Base-by-base conservation (phyloP, 2,797 vertebrate species). In the Platalea minor region DNA sequence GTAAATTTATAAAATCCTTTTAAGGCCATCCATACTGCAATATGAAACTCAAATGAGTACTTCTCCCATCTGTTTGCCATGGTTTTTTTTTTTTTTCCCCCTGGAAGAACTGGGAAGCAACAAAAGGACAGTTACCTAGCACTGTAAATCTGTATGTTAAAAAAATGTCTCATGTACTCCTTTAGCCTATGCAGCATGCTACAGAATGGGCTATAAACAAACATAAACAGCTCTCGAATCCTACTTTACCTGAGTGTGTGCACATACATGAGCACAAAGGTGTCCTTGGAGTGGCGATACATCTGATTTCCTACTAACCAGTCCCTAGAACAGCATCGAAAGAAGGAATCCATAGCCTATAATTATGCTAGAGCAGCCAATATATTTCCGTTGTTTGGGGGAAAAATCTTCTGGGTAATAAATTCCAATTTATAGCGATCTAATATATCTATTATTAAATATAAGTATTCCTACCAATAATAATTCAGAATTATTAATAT, bases 1-100 rank as follows among this genome's bases (percentile, higher is more conserved):
- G 60, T 97, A 98, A 96, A 98, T 97, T 95, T 95, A 97, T 95
- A 91, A 93, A 95, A 95, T 95, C 89, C 95, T 96, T 88, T 92
- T 92, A 97, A 92, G 95, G 89, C 81, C 88, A 91, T 91, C 91
- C 37, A 24, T 69, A 82, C n/a, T 10, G 48, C 51, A 63, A 75
- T 63, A 89, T 72, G 80, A 96, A 97, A 96, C 89, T 91, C 90
- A 97, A 98, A 96, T 73, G 54, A 96, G 95, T 92, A 11, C 59
- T 83, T 96, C 73, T 94, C 50, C 59, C 75, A 94, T 73, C 74
- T 61, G 60, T 57, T 94, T 92, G 57, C 91, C 57, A 86, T 2
- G 7, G 13, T 48, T 48, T 3, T 14, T 67, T 53, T 69, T 69
- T 31, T 16, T 57, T 37, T 37, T 17, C 5, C 3, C 13, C 37